phyloP scores from a whole-genome alignment of 2,113 vertebrate species.

The Sterna hirundo region DNA sequence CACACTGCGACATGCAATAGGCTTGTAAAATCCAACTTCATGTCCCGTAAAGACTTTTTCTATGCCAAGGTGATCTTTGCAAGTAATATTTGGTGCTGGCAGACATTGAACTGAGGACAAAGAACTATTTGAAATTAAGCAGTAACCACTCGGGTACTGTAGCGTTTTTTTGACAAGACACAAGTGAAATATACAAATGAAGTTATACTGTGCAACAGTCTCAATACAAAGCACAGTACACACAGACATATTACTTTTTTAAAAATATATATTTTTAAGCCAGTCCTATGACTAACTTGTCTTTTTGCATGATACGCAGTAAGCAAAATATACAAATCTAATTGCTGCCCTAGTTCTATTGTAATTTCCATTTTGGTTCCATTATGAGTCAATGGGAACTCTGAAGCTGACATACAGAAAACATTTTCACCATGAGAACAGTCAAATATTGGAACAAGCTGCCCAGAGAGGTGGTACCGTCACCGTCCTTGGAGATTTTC shows the following conservation, averaged over 20 bases:
- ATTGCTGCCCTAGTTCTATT: background rate
- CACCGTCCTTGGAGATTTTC: background rate
- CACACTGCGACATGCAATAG: constrained; percentile 91
- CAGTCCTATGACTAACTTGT: background rate
- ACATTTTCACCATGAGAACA: background rate
- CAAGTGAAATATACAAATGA: background rate
- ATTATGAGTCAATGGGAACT: background rate
- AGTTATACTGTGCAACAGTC: background rate
- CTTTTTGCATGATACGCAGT: background rate
- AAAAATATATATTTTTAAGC: background rate
- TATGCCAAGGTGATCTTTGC: constrained; percentile 83
- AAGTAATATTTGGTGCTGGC: constrained; percentile 92
- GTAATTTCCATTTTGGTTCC: background rate
- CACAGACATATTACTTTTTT: background rate
- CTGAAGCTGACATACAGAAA: background rate
- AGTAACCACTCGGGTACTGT: background rate
- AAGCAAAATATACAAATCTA: background rate
- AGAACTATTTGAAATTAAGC: background rate
- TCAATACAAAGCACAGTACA: background rate
- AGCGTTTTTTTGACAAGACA: background rate
- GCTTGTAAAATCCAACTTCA: constrained; percentile 90
- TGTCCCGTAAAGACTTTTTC: constrained; percentile 85
- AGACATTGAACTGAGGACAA: constrained; percentile 85
- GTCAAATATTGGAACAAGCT: background rate
- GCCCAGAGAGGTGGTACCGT: background rate